These are phyloP conservation scores for Cerastis rubricosa DNA, from an alignment of 2,888 invertebrate genomes.

Conservation along the genomic window DNA sequence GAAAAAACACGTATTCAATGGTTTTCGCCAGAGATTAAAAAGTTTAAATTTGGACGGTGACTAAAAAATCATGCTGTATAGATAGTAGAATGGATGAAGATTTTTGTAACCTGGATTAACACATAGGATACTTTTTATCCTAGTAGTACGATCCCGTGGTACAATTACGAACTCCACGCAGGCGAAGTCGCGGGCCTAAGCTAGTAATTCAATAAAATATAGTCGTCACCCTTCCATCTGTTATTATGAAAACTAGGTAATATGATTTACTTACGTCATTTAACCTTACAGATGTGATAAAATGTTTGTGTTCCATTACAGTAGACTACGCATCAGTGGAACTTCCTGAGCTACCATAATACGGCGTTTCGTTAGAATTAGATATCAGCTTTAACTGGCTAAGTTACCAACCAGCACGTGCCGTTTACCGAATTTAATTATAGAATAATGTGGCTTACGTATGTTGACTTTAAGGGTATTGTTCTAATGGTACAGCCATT, in stretches of 20 bases:
- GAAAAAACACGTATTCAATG: too few species aligned
- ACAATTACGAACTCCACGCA: too few species aligned
- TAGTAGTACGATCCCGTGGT: too few species aligned
- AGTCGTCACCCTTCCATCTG: not conserved
- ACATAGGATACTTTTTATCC: too few species aligned
- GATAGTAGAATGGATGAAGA: too few species aligned
- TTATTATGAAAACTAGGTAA: not conserved
- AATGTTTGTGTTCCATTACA: not conserved
- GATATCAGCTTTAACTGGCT: not conserved
- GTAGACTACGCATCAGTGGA: not conserved
- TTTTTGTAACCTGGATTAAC: too few species aligned
- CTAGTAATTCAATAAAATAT: constrained; percentile 8
- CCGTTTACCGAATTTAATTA: not conserved
- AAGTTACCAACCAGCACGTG: not conserved
- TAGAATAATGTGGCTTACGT: not conserved
- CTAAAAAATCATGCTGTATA: too few species aligned
- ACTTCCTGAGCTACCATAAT: not conserved
- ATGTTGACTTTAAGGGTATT: not conserved
- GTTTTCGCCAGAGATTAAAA: too few species aligned
- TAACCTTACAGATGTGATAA: not conserved
- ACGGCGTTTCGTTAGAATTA: not conserved
- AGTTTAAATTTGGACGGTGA: too few species aligned
- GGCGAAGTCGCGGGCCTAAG: too few species aligned
- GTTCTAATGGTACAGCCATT: not conserved
- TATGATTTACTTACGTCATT: not conserved